A percentile compares a stretch with the other conserved stretches of the same genome.
phyloP scores from a whole-genome alignment of 2,888 invertebrate genomes.

The Tanypteryx hageni region DNA sequence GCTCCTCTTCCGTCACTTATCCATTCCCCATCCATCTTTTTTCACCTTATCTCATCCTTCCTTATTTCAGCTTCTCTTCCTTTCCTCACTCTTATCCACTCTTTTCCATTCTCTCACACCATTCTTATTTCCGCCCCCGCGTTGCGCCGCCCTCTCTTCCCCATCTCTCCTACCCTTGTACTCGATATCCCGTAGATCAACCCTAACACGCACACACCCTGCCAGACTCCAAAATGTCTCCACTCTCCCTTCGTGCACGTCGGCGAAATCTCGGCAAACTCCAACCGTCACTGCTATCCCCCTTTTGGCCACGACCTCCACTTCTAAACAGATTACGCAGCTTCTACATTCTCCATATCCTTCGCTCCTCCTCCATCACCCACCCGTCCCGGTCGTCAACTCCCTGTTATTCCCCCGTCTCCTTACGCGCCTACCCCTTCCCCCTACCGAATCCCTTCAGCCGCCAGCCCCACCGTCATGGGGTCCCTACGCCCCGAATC shows the following conservation, averaged over 20 bases:
- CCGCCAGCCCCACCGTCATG: too few relatives aligned
- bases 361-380: background rate
- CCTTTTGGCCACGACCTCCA: constrained; percentile 10
- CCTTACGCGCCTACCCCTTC: background rate
- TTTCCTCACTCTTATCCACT: background rate
- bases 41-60: constrained; percentile 17
- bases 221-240: background rate
- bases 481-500: background rate
- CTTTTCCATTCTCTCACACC: background rate
- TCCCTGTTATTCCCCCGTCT: background rate
- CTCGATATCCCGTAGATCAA: background rate
- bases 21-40: constrained; percentile 27
- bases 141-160: background rate
- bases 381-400: constrained; percentile 2
- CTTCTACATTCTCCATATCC: constrained; percentile 10
- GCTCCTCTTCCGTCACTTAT: background rate
- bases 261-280: background rate
- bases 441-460: too few relatives aligned
- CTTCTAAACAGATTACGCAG: constrained; percentile 16
- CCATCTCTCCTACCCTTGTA: background rate
- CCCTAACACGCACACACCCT: background rate
- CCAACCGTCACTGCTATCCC: background rate
- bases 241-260: background rate
- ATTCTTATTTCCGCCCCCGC: background rate
- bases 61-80: background rate